Percentiles rank a stretch among this genome's conserved stretches.
These are phyloP conservation scores for human (Homo sapiens) DNA, from an alignment of 2,113 vertebrate species.

Conservation along the genomic window DNA sequence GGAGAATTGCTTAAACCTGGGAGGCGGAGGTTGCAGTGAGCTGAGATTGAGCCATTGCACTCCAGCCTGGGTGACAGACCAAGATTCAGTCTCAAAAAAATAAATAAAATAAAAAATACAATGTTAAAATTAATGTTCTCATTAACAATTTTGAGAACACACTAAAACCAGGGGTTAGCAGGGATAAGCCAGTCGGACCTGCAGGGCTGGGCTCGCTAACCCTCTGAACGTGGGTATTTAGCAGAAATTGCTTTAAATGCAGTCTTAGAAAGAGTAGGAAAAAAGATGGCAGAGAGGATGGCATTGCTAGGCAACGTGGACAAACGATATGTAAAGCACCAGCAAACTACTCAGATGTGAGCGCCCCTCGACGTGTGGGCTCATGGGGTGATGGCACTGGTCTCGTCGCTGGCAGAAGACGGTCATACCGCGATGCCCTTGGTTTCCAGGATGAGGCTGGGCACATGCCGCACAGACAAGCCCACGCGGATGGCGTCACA, in stretches of 20 bases:
- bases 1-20: too few species aligned
- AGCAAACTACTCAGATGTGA: constrained; percentile 68
- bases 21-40: too few species aligned
- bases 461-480: constrained; percentile 93
- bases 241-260: constrained; percentile 25
- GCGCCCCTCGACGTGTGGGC: constrained; percentile 55
- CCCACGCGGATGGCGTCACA: constrained; percentile 89
- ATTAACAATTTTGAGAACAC: not conserved
- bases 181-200: not conserved
- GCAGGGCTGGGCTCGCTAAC: not conserved
- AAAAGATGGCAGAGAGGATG: not conserved
- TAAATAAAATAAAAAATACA: too few species aligned
- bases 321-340: constrained; percentile 77
- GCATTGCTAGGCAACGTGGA: constrained; percentile 71
- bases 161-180: not conserved
- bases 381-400: constrained; percentile 71
- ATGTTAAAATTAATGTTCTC: constrained; percentile 28
- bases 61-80: too few species aligned
- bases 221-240: constrained; percentile 29
- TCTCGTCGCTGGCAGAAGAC: constrained; percentile 69
- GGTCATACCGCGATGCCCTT: constrained; percentile 91
- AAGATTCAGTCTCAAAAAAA: too few species aligned
- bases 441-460: constrained; percentile 94
- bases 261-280: constrained; percentile 5
- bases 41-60: too few species aligned